Evolutionary conservation across 2,797 vertebrate genomes (phyloP).

Genomic region (Esox masquinongy): DNA sequence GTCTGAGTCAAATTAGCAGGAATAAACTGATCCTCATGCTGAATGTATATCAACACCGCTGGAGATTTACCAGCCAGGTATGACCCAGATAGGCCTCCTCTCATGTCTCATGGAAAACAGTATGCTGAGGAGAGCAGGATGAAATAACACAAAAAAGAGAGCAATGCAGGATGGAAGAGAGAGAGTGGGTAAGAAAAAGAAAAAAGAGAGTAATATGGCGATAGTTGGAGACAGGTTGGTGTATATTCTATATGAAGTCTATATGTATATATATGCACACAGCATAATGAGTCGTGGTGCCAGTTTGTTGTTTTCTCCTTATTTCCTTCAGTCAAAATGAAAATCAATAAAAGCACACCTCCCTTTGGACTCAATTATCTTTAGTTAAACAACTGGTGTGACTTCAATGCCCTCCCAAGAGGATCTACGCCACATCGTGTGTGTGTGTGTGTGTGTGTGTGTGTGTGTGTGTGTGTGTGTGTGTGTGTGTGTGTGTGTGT

Average conservation of each 20-base stretch:
- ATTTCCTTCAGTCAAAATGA: conserved; percentile 38
- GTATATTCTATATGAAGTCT: not conserved
- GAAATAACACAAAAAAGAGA: not conserved
- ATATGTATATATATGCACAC: too few species aligned
- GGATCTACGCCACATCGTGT: conserved; percentile 30
- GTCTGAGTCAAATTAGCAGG: too few species aligned
- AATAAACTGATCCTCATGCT: too few species aligned
- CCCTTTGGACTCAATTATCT: conserved; percentile 80
- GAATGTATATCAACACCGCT: too few species aligned
- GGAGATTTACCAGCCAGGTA: too few species aligned
- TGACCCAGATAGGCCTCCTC: not conserved
- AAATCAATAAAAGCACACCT: conserved; percentile 64
- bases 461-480: conserved; percentile 20
- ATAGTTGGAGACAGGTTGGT: not conserved
- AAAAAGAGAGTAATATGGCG: not conserved
- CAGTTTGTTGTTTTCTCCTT: conserved; percentile 7
- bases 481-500: conserved; percentile 24
- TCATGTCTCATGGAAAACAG: not conserved
- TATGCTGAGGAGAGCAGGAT: not conserved
- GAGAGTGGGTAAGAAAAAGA: not conserved
- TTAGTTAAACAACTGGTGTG: conserved; percentile 68
- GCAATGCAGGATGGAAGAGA: not conserved
- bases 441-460: conserved; percentile 23
- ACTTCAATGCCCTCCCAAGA: conserved; percentile 55
- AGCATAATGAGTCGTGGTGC: conserved; percentile 1